Evolutionary conservation across 2,113 vertebrate genomes (phyloP).

Genomic region (Corapipo altera): DNA sequence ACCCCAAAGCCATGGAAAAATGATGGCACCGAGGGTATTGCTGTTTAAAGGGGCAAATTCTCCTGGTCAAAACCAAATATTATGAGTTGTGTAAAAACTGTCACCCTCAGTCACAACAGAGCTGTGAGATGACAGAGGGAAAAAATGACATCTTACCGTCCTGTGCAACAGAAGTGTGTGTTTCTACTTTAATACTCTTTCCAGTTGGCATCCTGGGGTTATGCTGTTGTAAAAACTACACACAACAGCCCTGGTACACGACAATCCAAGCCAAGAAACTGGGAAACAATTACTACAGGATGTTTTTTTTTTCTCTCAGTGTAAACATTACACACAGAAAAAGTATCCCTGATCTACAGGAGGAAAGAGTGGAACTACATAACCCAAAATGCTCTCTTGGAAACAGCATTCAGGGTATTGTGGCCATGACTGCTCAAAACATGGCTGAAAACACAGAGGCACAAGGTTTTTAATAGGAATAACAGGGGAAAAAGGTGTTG

Average conservation of each 20-base stretch:
- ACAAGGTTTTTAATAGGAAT: background rate
- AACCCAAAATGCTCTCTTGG: background rate
- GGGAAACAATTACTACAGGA: constrained; percentile 9
- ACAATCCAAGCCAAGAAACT: background rate
- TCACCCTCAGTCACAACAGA: background rate
- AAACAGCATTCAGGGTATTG: background rate
- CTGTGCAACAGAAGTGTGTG: background rate
- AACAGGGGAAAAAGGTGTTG: background rate
- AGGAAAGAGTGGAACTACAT: background rate
- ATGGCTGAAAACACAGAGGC: background rate
- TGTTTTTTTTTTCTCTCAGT: background rate
- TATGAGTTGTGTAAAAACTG: background rate
- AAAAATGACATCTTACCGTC: background rate
- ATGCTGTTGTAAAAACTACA: background rate
- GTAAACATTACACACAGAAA: constrained; percentile 1
- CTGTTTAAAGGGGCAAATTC: background rate
- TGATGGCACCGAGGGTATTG: background rate
- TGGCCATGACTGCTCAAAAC: background rate
- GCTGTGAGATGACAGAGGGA: background rate
- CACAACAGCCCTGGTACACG: background rate
- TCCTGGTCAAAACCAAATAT: background rate
- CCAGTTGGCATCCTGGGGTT: background rate
- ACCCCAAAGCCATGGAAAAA: background rate
- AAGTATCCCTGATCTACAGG: background rate
- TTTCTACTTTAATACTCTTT: background rate